Evolutionary conservation across 1,140 invertebrate genomes (phyloP).

Genomic region (Brachionus plicatilis): DNA sequence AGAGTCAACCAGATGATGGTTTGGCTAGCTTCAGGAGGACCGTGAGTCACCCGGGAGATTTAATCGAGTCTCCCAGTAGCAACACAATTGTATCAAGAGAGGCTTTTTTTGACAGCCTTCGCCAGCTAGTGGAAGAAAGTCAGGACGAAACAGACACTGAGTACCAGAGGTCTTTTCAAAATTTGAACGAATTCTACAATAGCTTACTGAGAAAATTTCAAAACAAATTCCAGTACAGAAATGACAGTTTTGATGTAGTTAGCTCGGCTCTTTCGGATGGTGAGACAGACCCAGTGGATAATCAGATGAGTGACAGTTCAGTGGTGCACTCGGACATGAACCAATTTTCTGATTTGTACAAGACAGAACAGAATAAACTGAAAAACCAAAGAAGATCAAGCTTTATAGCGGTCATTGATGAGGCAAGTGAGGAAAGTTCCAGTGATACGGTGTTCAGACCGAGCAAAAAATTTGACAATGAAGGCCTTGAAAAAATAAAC

Average conservation of each 20-base stretch:
- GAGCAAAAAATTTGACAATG: not conserved
- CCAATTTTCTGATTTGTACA: not conserved
- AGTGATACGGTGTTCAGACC: constrained; percentile 2
- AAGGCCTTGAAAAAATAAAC: not conserved
- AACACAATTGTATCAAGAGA: not conserved
- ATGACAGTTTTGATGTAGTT: not conserved
- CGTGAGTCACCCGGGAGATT: not conserved
- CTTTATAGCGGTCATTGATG: not conserved
- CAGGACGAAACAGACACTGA: constrained; percentile 13
- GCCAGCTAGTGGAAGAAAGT: not conserved
- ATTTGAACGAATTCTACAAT: not conserved
- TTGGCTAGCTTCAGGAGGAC: not conserved
- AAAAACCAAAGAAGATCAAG: not conserved
- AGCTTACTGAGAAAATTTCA: not conserved
- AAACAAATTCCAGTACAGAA: not conserved
- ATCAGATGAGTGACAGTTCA: not conserved
- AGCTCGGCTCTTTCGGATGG: not conserved
- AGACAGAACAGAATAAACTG: not conserved
- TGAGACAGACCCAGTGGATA: not conserved
- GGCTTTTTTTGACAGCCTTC: constrained; percentile 1
- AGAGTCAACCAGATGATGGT: not conserved
- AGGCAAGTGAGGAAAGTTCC: not conserved
- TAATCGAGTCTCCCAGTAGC: not conserved
- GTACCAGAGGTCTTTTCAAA: not conserved
- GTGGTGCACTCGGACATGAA: not conserved